Evolutionary conservation across 2,888 invertebrate genomes (phyloP).

Genomic region (Pristionchus exspectatus): DNA sequence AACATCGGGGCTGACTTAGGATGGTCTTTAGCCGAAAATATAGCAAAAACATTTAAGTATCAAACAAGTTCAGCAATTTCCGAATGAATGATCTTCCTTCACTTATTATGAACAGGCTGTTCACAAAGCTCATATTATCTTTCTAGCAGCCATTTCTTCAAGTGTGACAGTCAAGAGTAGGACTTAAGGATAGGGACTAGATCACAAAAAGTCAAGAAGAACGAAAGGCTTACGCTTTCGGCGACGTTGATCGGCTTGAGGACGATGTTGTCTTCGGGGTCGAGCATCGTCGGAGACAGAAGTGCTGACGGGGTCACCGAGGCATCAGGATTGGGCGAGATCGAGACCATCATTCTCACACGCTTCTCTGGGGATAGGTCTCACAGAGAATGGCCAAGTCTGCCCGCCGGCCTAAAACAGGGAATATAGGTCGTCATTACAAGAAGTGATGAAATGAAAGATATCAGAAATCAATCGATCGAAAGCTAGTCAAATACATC

Average conservation of each 20-base stretch:
- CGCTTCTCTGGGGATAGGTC: background rate
- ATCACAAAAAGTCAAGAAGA: no score
- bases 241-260: constrained; percentile 46
- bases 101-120: no score
- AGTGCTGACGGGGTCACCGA: background rate
- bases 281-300: background rate
- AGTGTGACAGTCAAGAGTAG: no score
- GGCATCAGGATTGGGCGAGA: constrained; percentile 1
- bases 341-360: background rate
- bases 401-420: background rate
- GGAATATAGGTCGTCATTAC: background rate
- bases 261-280: constrained; percentile 44
- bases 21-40: no score
- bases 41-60: no score
- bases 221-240: background rate
- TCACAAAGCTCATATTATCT: no score
- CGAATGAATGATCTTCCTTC: no score
- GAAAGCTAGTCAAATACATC: background rate
- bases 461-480: background rate
- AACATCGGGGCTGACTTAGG: no score
- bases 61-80: no score
- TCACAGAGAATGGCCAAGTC: constrained; percentile 23
- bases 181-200: no score
- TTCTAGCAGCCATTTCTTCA: no score
- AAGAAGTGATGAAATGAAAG: background rate